Evolutionary conservation across 2,888 invertebrate species (phyloP).

Genomic region (Scaptomyza reducta): DNA sequence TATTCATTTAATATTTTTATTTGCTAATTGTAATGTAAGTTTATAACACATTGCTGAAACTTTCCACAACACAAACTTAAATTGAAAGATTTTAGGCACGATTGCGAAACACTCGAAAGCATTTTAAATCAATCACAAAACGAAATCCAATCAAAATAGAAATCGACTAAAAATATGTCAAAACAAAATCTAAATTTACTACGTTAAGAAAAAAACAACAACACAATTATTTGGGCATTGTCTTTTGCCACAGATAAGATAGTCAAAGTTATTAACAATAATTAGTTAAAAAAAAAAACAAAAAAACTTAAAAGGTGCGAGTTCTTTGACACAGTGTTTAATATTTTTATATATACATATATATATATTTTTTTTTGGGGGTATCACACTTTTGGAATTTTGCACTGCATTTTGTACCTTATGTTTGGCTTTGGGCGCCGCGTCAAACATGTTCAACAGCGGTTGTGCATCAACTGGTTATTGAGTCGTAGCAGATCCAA

Average conservation of each 20-base stretch:
- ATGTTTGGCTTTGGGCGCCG: slow-evolving; percentile 45
- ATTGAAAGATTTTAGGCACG: background rate
- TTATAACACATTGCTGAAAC: background rate
- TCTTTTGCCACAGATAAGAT: slow-evolving; percentile 19
- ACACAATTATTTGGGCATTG: background rate
- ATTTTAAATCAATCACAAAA: slow-evolving; percentile 1
- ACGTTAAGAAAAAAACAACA: too few relatives aligned
- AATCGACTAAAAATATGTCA: background rate
- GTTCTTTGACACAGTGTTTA: background rate
- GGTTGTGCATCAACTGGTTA: slow-evolving; percentile 67
- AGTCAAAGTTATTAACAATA: slow-evolving; percentile 6
- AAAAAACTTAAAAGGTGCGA: background rate
- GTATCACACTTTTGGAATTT: background rate
- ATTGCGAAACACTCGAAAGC: background rate
- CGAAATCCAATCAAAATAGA: background rate
- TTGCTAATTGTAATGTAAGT: too few relatives aligned
- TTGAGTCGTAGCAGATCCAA: slow-evolving; percentile 27
- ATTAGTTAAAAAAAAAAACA: slow-evolving; percentile 8
- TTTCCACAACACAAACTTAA: background rate
- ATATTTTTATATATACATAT: background rate
- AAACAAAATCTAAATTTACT: too few relatives aligned
- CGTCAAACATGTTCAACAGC: slow-evolving; percentile 68
- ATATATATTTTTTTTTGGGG: background rate
- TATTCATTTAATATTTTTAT: too few relatives aligned
- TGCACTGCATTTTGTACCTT: slow-evolving; percentile 47